Percentiles rank a stretch among this genome's conserved stretches.
phyloP scores from a whole-genome alignment of 2,113 vertebrate species.

The Podarcis raffonei region DNA sequence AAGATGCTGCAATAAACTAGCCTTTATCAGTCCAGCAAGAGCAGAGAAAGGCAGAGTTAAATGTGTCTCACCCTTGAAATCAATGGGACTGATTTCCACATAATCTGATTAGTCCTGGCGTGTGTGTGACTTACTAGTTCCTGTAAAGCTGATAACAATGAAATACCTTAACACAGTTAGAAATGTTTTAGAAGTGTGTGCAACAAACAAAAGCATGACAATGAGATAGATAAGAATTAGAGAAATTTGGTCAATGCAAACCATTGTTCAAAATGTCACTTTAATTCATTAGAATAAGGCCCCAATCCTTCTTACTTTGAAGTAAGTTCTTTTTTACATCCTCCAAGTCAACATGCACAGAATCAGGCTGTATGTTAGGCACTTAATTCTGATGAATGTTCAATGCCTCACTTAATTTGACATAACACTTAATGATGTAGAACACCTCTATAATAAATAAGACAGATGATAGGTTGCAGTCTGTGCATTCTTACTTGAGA shows the following conservation, averaged over 20 bases:
- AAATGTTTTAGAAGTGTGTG: not conserved
- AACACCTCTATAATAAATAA: too few species aligned
- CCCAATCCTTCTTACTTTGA: not conserved
- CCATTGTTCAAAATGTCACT: not conserved
- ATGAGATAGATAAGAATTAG: not conserved
- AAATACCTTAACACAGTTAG: not conserved
- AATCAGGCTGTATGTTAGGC: not conserved
- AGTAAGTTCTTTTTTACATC: not conserved
- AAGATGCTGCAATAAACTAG: not conserved
- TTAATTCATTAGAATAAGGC: not conserved
- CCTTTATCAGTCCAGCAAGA: not conserved
- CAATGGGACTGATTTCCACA: not conserved
- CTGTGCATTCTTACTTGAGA: too few species aligned
- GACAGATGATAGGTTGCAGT: too few species aligned
- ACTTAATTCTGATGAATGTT: too few species aligned
- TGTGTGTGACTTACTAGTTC: not conserved
- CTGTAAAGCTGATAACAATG: rapidly evolving
- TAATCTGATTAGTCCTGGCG: not conserved
- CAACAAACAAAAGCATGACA: not conserved
- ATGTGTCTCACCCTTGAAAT: not conserved
- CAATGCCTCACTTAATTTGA: too few species aligned
- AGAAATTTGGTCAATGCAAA: constrained; percentile 8
- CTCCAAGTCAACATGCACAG: not conserved
- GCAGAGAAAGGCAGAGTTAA: not conserved
- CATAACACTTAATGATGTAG: too few species aligned